phyloP scores from a whole-genome alignment of 1,140 invertebrate genomes.

The Ostrea edulis region DNA sequence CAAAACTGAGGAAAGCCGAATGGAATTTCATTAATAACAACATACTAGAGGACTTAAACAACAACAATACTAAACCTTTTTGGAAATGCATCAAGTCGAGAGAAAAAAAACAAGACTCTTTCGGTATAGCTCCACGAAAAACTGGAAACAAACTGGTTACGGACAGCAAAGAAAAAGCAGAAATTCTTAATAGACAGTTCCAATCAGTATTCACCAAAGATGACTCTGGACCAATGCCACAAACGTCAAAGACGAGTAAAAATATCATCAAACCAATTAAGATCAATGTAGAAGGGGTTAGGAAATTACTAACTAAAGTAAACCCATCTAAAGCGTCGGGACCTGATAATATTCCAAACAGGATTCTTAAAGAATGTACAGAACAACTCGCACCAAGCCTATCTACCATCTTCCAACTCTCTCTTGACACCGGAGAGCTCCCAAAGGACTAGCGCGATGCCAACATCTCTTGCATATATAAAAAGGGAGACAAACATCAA shows the following conservation, averaged over 20 bases:
- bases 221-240: not conserved
- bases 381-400: conserved; percentile 33
- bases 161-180: conserved; percentile 51
- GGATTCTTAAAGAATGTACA: conserved; percentile 19
- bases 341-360: conserved; percentile 12
- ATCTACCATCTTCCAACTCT: conserved; percentile 28
- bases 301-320: conserved; percentile 2
- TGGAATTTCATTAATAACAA: conserved; percentile 49
- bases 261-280: not conserved
- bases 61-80: conserved; percentile 57
- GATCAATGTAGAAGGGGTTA: conserved; percentile 25
- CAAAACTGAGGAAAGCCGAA: too few species aligned
- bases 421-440: conserved; percentile 27
- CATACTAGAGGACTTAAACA: conserved; percentile 44
- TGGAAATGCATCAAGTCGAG: conserved; percentile 52
- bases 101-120: conserved; percentile 50
- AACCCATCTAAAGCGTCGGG: conserved; percentile 30
- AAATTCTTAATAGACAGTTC: conserved; percentile 42
- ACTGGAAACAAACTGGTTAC: not conserved
- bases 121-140: conserved; percentile 49
- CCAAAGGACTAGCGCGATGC: conserved; percentile 46
- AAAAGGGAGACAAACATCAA: conserved; percentile 55
- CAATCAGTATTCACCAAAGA: conserved; percentile 51
- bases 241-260: not conserved
- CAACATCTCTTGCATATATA: conserved; percentile 52